Conservation (phyloP, 2,888 invertebrate genomes). For the Caradrina clavipalpis region DNA sequence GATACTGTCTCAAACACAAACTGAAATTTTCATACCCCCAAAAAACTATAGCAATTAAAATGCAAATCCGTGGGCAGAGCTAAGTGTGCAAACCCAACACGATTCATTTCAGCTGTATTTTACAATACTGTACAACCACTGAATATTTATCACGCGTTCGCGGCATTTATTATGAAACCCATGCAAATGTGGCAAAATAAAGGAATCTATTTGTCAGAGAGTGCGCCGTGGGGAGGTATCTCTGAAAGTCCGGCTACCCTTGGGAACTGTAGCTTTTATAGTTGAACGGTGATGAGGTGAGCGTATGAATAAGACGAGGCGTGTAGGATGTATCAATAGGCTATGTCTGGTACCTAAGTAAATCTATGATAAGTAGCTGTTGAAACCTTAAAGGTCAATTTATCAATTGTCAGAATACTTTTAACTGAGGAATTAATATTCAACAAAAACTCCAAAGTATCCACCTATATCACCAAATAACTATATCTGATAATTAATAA, state of each 20-base stretch:
- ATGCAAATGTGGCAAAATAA: slow-evolving; percentile 65
- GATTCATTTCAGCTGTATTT: slow-evolving; percentile 62
- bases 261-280: slow-evolving; percentile 47
- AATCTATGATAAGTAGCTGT: too few relatives aligned
- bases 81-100: slow-evolving; percentile 48
- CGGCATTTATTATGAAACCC: slow-evolving; percentile 67
- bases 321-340: not conserved
- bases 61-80: slow-evolving; percentile 41
- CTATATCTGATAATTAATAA: too few relatives aligned
- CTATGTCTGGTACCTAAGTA: too few relatives aligned
- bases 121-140: slow-evolving; percentile 57
- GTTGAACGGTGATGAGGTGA: slow-evolving; percentile 29
- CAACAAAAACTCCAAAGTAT: too few relatives aligned
- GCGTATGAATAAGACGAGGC: slow-evolving; percentile 39
- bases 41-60: slow-evolving; percentile 59
- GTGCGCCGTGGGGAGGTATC: slow-evolving; percentile 52
- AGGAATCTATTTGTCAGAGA: slow-evolving; percentile 64
- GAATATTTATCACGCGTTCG: slow-evolving; percentile 66
- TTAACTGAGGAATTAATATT: too few relatives aligned
- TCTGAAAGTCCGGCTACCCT: slow-evolving; percentile 46
- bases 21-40: slow-evolving; percentile 39
- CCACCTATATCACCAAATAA: too few relatives aligned
- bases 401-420: too few relatives aligned
- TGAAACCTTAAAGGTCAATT: too few relatives aligned
- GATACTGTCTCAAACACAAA: slow-evolving; percentile 22